A percentile compares a stretch with the other conserved stretches of the same genome.
Evolutionary conservation across 92 coral and sea anemone genomes (phyloP).

Genomic region (Parazoanthus swiftii): DNA sequence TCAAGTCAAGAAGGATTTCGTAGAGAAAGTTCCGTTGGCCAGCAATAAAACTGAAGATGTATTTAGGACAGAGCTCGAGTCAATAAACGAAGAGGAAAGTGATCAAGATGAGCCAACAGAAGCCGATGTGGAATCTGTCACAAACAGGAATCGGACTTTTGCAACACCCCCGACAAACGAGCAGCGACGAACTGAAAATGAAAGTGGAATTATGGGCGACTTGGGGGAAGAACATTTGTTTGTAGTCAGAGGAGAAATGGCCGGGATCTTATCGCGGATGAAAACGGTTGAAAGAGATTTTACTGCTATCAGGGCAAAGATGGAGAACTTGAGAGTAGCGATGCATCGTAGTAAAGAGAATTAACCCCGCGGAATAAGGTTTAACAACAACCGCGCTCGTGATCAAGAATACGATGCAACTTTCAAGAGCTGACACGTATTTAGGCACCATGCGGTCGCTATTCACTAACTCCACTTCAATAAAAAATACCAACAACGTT

Average conservation of each 20-base stretch:
- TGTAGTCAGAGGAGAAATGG: background rate
- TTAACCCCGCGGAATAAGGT: too few species aligned
- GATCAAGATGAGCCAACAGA: background rate
- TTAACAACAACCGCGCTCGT: too few species aligned
- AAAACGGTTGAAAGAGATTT: conserved; percentile 2
- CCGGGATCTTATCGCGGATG: conserved; percentile 12
- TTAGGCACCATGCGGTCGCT: too few species aligned
- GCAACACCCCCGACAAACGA: background rate
- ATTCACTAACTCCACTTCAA: too few species aligned
- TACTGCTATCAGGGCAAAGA: conserved; percentile 11
- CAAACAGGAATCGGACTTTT: background rate
- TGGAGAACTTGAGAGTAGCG: background rate
- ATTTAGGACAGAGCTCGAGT: background rate
- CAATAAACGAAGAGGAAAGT: conserved; percentile 8
- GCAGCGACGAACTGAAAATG: background rate
- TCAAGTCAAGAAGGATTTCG: background rate
- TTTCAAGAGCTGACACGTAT: too few species aligned
- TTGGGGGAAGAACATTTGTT: background rate
- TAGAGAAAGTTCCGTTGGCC: background rate
- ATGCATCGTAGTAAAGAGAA: background rate
- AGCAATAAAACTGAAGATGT: background rate
- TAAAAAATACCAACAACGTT: too few species aligned
- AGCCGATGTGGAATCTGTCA: background rate
- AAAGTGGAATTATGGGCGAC: background rate
- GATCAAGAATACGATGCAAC: too few species aligned